Evolutionary conservation across 2,797 vertebrate species (phyloP).

Genomic region (Sylvilagus floridanus): DNA sequence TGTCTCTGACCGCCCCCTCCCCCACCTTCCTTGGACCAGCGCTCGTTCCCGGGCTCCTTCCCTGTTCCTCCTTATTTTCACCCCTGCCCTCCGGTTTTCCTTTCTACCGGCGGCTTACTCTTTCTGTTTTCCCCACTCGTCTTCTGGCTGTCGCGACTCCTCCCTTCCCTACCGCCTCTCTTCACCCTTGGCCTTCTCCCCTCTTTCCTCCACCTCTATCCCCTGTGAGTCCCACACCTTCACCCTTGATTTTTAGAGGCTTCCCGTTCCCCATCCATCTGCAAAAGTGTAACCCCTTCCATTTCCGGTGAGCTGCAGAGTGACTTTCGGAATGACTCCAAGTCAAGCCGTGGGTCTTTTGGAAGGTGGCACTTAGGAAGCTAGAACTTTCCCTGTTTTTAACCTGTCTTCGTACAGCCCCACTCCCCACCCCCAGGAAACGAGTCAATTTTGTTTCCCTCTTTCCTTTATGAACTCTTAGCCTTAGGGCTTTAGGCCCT

Average conservation of each 20-base stretch:
- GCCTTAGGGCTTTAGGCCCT: background rate
- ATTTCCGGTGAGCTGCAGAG: slow-evolving; percentile 12
- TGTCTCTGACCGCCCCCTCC: slow-evolving; percentile 5
- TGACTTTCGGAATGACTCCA: background rate
- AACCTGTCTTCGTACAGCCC: background rate
- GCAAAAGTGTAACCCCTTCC: slow-evolving; percentile 76
- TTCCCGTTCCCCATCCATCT: background rate
- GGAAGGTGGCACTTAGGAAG: slow-evolving; percentile 54
- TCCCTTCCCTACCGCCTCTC: background rate
- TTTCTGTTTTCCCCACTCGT: background rate
- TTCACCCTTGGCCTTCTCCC: background rate
- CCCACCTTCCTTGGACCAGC: background rate
- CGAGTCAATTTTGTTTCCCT: background rate
- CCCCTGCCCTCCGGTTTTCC: slow-evolving; percentile 48
- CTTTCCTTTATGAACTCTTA: slow-evolving; percentile 24
- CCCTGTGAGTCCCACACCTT: background rate
- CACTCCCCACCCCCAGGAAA: background rate
- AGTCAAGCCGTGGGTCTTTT: slow-evolving; percentile 5
- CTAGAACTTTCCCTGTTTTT: slow-evolving; percentile 20
- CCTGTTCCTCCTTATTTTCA: slow-evolving; percentile 13
- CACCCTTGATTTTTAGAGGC: slow-evolving; percentile 42
- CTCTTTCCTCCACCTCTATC: background rate
- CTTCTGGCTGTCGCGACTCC: background rate
- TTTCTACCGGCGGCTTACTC: background rate
- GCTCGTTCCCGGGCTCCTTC: background rate